Percentiles rank a stretch among this genome's conserved stretches.
Evolutionary conservation across 2,797 vertebrate genomes (phyloP).

Genomic region (Neopelma chrysocephalum): DNA sequence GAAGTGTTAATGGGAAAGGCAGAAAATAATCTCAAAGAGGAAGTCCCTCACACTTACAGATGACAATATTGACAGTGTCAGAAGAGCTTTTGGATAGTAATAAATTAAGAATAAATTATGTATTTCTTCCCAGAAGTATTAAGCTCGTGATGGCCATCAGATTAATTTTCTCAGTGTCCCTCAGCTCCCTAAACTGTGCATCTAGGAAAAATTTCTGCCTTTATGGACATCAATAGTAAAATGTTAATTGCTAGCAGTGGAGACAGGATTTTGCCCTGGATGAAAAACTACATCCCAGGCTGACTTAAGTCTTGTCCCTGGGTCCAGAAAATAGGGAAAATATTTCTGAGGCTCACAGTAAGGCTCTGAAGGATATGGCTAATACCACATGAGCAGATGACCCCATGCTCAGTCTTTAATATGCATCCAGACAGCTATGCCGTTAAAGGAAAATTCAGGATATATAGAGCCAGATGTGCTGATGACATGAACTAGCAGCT

Average conservation of each 20-base stretch:
- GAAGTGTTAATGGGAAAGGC: not conserved
- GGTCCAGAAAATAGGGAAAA: not conserved
- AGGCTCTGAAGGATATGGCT: not conserved
- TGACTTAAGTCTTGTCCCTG: not conserved
- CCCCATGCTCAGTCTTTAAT: not conserved
- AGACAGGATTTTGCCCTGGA: not conserved
- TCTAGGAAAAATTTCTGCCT: not conserved
- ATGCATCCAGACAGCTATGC: not conserved
- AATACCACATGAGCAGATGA: not conserved
- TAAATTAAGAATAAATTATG: not conserved
- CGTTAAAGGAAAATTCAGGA: not conserved
- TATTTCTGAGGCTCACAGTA: not conserved
- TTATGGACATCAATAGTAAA: not conserved
- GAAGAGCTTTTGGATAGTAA: not conserved
- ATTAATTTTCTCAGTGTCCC: not conserved
- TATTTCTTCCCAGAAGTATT: not conserved
- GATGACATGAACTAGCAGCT: slow-evolving; percentile 18
- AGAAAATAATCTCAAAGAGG: not conserved
- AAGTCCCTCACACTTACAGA: not conserved
- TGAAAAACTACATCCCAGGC: not conserved
- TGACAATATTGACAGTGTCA: not conserved
- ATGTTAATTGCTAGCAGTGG: not conserved
- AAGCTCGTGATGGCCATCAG: not conserved
- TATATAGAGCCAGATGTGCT: slow-evolving; percentile 5
- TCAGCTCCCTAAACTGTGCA: fast-evolving